Base-by-base conservation (phyloP, 2,888 invertebrate genomes). In the Meiosimyza platycephala region DNA sequence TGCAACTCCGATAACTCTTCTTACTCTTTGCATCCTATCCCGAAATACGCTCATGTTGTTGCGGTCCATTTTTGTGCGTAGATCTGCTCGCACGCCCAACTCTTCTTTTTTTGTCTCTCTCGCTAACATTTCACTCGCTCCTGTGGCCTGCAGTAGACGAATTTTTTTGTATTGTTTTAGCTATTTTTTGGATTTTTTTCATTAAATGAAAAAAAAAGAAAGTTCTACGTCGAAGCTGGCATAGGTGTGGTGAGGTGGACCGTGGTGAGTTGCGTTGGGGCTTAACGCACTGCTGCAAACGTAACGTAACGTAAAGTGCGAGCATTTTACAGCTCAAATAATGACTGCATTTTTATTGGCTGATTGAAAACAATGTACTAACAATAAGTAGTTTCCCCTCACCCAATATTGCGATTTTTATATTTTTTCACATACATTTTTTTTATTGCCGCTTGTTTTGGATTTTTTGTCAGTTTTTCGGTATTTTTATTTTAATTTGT, bases 281-380 rank as follows among this genome's bases (percentile, higher is more conserved):
- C 75, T 75, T 78, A 79, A 78, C 80, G 79, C 79, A 78, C 79
- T 52, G 72, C 74, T 51, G 72, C 40, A 6, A 40, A 9, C 9
- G 40, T 40, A 40, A 40, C 40, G 40, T 40, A 74, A 72, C 73
- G 75, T 74, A 73, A 60, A 69, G 60, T 69, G 69, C 74, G 76
- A 74, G 79, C 78, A 75, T 76, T 79, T 78, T 78, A 80, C 76
- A 76, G 79, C 76, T 78, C 78, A 80, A 80, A 83, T 85, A 85
- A 85, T 83, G 85, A 85, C 86, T 86, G 85, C 83, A 84, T 86
- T 86, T 86, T 86, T 87, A 86, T 86, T 86, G 86, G 86, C 85
- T 86, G 85, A 83, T 85, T 83, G 82, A 81, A 82, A 83, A 82
- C 80, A 84, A 82, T 80, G 79, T 79, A 79, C 81, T 83, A 71